Conservation (phyloP, 2,797 vertebrate genomes). For the Dallia pectoralis region DNA sequence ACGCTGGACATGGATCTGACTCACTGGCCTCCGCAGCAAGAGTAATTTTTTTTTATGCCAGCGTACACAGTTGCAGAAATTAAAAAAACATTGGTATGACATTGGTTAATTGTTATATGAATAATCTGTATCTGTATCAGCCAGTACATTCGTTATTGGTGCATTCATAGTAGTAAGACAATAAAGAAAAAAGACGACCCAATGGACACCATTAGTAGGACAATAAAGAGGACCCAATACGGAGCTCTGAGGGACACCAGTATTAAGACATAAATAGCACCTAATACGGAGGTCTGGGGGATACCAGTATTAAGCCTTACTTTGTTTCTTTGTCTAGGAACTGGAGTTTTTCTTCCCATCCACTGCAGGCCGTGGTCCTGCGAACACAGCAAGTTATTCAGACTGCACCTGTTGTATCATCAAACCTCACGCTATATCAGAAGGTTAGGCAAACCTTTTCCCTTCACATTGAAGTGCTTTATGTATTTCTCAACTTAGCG, state of each 20-base stretch:
- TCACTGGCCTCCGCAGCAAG: constrained; percentile 84
- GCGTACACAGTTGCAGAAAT: too few relatives aligned
- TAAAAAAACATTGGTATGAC: too few relatives aligned
- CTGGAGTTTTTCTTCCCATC: constrained; percentile 95
- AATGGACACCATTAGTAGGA: neutral
- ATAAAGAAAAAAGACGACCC: neutral
- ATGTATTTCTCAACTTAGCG: neutral
- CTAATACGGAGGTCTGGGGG: too few relatives aligned
- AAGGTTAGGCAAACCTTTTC: constrained; percentile 73
- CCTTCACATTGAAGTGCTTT: neutral
- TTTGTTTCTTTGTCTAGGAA: constrained; percentile 75
- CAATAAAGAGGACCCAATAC: neutral
- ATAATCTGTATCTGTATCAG: too few relatives aligned
- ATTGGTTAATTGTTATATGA: too few relatives aligned
- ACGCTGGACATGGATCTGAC: constrained; percentile 87
- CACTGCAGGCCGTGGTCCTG: constrained; percentile 78
- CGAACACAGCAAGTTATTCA: constrained; percentile 81
- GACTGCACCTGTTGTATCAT: constrained; percentile 90
- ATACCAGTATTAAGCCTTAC: neutral
- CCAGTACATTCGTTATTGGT: too few relatives aligned
- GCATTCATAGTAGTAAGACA: too few relatives aligned
- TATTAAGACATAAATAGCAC: too few relatives aligned
- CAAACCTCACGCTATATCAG: constrained; percentile 90
- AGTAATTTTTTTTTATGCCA: constrained; percentile 76
- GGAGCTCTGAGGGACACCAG: neutral